Conservation (phyloP, 2,888 invertebrate species). For the Pedicia rivosa region DNA sequence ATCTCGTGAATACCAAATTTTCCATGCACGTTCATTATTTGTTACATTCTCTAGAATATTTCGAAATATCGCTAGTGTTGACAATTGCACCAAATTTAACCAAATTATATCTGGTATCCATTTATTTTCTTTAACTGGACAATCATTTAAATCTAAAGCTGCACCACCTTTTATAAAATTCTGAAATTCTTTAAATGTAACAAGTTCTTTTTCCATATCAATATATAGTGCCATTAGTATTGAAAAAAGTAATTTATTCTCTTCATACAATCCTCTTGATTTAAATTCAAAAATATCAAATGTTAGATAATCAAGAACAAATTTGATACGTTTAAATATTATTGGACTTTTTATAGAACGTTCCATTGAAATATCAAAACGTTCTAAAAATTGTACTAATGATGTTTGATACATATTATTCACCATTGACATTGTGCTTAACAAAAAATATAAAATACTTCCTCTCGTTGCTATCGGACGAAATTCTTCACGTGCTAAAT, state of each 20-base stretch:
- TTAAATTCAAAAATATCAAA: constrained; percentile 59
- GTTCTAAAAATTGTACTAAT: constrained; percentile 57
- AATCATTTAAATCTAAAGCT: constrained; percentile 60
- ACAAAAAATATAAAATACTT: constrained; percentile 64
- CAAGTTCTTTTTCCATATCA: constrained; percentile 46
- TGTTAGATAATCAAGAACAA: constrained; percentile 62
- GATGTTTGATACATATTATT: constrained; percentile 79
- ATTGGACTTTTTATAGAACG: constrained; percentile 43
- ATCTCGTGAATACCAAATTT: constrained; percentile 56
- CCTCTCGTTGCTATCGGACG: constrained; percentile 62
- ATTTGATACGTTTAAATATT: constrained; percentile 41
- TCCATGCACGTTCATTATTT: constrained; percentile 47
- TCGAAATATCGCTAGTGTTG: constrained; percentile 43
- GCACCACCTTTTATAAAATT: constrained; percentile 67
- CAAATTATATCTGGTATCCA: constrained; percentile 73
- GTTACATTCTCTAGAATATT: constrained; percentile 43
- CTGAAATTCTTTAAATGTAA: constrained; percentile 58
- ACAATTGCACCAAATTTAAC: constrained; percentile 62
- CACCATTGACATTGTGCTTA: constrained; percentile 68
- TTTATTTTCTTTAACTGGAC: constrained; percentile 54
- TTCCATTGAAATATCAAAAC: constrained; percentile 62
- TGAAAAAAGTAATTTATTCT: constrained; percentile 64
- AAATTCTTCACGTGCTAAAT: constrained; percentile 62
- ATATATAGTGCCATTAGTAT: constrained; percentile 59
- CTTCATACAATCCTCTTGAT: constrained; percentile 60